Evolutionary conservation across 2,797 vertebrate genomes (phyloP), one percentile per base, ranked within the genome.

Genomic region (Rhinogobio ventralis): DNA sequence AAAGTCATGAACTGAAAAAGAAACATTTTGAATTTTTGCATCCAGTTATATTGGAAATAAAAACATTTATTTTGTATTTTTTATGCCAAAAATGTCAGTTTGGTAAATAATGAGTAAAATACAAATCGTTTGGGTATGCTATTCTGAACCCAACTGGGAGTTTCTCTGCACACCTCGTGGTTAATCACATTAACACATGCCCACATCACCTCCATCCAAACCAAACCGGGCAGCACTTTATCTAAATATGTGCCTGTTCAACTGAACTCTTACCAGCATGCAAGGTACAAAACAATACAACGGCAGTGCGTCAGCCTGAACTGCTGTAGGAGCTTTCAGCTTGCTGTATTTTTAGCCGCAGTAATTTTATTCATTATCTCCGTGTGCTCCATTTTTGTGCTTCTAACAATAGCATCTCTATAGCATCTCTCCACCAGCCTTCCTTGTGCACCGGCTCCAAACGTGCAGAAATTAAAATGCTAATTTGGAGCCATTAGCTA

Each of bases 201-300:
- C 87, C 89, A 79, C 71, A 90, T 82, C 90, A 92, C 89, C 86
- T 55, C 9, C 80, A 90, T 90, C 93, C 91, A 84, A 90, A 89
- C 78, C 89, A 89, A 92, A 91, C 88, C 90, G 90, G 91, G 89
- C 90, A 46, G 83, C 79, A 69, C 81, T 53, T 23, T 86, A 85
- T 72, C 20, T 78, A 86, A 81, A 57, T 93, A 90, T 89, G 82
- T 90, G 89, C 90, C 90, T 33, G 82, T 79, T 87, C 55, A 85
- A 89, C 79, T 84, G 84, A 91, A 86, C 62, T 14, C 82, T 91
- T 86, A 82, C 88, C 85, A 85, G 51, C 90, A 87, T 83, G 86
- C 72, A 60, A 91, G 89, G 49, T 42, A 46, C 81, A 84, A 36
- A 67, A 86, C 62, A 64, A 62, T 82, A 68, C 28, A 8, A 28